A percentile compares a stretch with the other conserved stretches of the same genome.
Conservation (phyloP, 2,888 invertebrate genomes). For the Lacanobia oleracea region DNA sequence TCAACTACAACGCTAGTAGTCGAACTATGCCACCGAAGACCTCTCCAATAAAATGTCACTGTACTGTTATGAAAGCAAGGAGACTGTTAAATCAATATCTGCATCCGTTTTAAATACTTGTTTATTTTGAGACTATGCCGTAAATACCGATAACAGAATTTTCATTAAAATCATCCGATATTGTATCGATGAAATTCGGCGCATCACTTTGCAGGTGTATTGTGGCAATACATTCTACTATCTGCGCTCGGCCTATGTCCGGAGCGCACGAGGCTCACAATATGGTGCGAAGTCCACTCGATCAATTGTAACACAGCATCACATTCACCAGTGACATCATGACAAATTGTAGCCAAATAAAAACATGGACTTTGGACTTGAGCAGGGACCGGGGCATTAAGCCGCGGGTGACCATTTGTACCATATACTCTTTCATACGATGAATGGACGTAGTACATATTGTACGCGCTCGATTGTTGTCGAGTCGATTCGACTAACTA, state of each 20-base stretch:
- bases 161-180: neutral
- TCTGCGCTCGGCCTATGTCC: slow-evolving; percentile 62
- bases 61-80: slow-evolving; percentile 39
- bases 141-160: neutral
- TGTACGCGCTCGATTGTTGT: slow-evolving; percentile 51
- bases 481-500: slow-evolving; percentile 46
- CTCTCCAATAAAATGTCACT: slow-evolving; percentile 31
- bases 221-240: slow-evolving; percentile 27
- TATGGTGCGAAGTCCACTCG: slow-evolving; percentile 78
- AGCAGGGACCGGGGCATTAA: slow-evolving; percentile 41
- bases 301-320: slow-evolving; percentile 75
- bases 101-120: slow-evolving; percentile 23
- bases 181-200: slow-evolving; percentile 3
- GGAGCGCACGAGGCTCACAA: slow-evolving; percentile 71
- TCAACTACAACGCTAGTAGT: slow-evolving; percentile 3
- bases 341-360: slow-evolving; percentile 68
- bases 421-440: slow-evolving; percentile 54
- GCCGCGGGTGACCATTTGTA: slow-evolving; percentile 55
- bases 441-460: slow-evolving; percentile 62
- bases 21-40: neutral
- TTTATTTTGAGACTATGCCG: neutral
- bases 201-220: slow-evolving; percentile 5
- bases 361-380: slow-evolving; percentile 74
- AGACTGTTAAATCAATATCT: slow-evolving; percentile 29
- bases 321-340: slow-evolving; percentile 73